Evolutionary conservation across 2,113 vertebrate genomes (phyloP).

Genomic region (Sturnira hondurensis): DNA sequence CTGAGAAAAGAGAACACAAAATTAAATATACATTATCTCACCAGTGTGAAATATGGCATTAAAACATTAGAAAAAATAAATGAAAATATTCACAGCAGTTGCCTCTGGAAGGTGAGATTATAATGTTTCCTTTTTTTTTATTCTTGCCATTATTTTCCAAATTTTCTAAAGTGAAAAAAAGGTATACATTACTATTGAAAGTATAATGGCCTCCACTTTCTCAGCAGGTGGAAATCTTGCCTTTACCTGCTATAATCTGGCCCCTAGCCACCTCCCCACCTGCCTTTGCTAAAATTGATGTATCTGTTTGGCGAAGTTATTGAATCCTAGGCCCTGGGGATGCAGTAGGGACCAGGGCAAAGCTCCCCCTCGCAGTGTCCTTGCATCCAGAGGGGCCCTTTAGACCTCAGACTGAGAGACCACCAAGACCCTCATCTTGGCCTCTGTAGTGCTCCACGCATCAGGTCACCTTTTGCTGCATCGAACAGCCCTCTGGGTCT

Average conservation of each 20-base stretch:
- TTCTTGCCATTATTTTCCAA: constrained; percentile 15
- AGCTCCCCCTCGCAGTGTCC: not conserved
- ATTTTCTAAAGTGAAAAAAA: not conserved
- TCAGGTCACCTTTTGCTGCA: not conserved
- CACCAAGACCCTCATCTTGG: not conserved
- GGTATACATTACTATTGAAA: not conserved
- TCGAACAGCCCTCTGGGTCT: not conserved
- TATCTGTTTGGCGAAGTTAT: not conserved
- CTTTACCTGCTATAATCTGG: not conserved
- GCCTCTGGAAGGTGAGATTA: constrained; percentile 18
- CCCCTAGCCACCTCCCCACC: not conserved
- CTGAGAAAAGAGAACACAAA: not conserved
- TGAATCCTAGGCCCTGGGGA: not conserved
- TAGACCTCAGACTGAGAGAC: not conserved
- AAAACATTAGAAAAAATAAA: not conserved
- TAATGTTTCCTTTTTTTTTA: not conserved
- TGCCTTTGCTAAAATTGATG: not conserved
- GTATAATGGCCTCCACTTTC: not conserved
- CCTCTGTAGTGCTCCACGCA: not conserved
- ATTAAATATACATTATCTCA: not conserved
- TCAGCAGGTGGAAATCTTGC: not conserved
- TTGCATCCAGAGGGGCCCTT: not conserved
- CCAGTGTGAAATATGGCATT: not conserved
- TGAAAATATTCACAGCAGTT: constrained; percentile 16
- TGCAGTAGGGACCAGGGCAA: not conserved